Evolutionary conservation across 2,888 invertebrate species (phyloP).

Genomic region (Zeuzera pyrina): DNA sequence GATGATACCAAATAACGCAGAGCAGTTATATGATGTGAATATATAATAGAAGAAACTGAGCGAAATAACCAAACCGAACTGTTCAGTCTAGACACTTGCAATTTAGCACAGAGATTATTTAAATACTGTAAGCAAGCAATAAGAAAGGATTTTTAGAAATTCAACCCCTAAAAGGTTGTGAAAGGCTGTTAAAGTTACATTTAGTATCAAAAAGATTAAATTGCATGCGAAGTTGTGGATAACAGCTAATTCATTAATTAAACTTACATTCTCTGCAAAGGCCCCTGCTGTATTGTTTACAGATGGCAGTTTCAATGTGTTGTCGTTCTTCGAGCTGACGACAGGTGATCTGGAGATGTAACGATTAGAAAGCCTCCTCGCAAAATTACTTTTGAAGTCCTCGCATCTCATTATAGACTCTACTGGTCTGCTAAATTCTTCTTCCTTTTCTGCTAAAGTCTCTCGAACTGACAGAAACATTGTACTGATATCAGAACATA

Average conservation of each 20-base stretch:
- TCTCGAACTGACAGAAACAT: slow-evolving; percentile 41
- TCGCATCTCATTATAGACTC: slow-evolving; percentile 66
- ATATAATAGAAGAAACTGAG: no score
- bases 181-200: no score
- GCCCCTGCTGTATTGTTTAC: slow-evolving; percentile 21
- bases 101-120: no score
- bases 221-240: no score
- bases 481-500: slow-evolving; percentile 23
- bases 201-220: no score
- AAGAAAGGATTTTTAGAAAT: no score
- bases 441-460: slow-evolving; percentile 29
- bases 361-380: slow-evolving; percentile 59
- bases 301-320: slow-evolving; percentile 32
- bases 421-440: slow-evolving; percentile 53
- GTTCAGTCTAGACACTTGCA: no score
- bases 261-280: slow-evolving; percentile 40
- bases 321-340: slow-evolving; percentile 29
- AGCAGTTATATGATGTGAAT: no score
- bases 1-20: no score
- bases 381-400: slow-evolving; percentile 65
- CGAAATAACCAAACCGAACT: no score
- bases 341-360: slow-evolving; percentile 42
- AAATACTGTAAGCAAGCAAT: no score
- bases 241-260: slow-evolving; percentile 5
- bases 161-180: no score